phyloP scores from a whole-genome alignment of 2,888 invertebrate species.

The Uropetala carovei region DNA sequence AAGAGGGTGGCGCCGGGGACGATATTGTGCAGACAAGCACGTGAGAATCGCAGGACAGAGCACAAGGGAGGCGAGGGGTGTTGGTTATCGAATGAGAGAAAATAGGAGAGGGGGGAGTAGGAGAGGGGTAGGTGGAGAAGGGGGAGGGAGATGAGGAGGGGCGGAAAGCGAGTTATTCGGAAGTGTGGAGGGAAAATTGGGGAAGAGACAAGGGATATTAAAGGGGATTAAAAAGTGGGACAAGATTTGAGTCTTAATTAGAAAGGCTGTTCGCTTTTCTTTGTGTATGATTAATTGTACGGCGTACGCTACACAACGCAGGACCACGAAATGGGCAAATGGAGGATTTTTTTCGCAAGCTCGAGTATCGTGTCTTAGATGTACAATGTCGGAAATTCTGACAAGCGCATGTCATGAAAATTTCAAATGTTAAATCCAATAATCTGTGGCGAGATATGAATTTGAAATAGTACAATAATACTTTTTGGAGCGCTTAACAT shows the following conservation, averaged over 20 bases:
- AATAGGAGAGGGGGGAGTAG: background rate
- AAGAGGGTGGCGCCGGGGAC: no score
- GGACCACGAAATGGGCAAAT: background rate
- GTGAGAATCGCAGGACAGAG: no score
- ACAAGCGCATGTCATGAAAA: background rate
- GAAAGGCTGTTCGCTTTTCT: background rate
- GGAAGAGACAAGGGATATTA: background rate
- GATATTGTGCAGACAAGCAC: no score
- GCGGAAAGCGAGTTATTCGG: background rate
- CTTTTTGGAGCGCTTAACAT: no score
- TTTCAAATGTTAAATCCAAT: background rate
- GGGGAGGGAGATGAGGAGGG: background rate
- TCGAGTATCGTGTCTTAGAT: background rate
- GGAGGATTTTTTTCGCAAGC: background rate
- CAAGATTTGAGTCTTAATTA: constrained; percentile 32
- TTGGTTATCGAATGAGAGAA: no score
- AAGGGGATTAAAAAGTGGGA: constrained; percentile 17
- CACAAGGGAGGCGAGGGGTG: no score
- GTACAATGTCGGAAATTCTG: background rate
- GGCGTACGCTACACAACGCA: background rate
- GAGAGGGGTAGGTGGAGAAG: background rate
- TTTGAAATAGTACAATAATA: no score
- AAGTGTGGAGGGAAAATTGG: background rate
- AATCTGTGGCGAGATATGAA: background rate
- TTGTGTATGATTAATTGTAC: background rate